Evolutionary conservation across 92 coral and sea anemone species (phyloP), one percentile per base, ranked within the genome.

Genomic region (Phenganax stokvisi): DNA sequence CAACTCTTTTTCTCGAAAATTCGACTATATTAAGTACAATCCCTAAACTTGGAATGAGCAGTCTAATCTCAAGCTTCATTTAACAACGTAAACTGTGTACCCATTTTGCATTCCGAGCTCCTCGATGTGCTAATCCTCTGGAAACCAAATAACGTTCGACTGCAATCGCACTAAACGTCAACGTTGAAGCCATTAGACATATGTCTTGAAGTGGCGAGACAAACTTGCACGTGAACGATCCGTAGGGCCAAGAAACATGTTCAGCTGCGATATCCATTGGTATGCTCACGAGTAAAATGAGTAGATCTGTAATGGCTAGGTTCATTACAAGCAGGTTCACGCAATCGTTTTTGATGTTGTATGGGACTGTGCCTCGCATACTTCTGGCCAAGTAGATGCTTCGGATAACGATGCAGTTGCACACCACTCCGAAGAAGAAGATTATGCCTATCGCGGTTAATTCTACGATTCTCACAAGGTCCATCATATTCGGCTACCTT

Each of bases 241-340:
- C 83, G 53, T 60, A 79, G 1, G 83, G 83, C 83, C 83, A 79
- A 10, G 73, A 63, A 3, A 79, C 31, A 27, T 79, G 68, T 8
- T 63, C 61, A 12, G 74, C 57, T 5, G 29, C 51, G 3, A 79
- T 54, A 37, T 79, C 83, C 59, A 56, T 79, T 0, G 83, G 83
- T 11, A 79, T 0, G n/a, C 83, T 65, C 15, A 79, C 62, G 11
- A 79, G 83, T 16, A 79, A 9, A 0, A 52, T 53, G 28, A 79
- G 83, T 3, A 79, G 71, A 47, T 79, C 83, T 61, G 83, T 56
- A 51, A 64, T 25, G 10, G 83, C 83, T 12, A 79, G 62, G 74
- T 79, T 79, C 51, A 79, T 63, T 0, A 79, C 68, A 0, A 79
- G 62, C 53, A 62, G 59, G 54, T 64, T 65, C n/a, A 20, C 13